Conservation (phyloP, 2,888 invertebrate genomes). For the Melolontha melolontha region DNA sequence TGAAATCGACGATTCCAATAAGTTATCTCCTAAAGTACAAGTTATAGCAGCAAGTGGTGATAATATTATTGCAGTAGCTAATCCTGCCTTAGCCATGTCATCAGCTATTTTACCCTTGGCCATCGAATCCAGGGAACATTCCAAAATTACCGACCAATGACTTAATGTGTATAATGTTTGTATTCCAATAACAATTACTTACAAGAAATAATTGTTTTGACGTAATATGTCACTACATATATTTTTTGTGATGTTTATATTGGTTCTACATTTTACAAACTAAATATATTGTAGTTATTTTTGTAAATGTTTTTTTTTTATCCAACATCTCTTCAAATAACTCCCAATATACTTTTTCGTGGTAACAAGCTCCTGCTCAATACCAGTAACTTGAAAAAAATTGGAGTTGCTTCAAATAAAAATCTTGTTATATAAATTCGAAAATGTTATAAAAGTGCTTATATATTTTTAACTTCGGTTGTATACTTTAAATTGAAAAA, state of each 20-base stretch:
- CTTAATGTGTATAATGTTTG: conserved; percentile 7
- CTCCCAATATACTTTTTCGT: no score
- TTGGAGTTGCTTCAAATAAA: no score
- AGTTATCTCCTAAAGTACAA: conserved; percentile 69
- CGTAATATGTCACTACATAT: background rate
- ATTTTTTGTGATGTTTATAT: conserved; percentile 27
- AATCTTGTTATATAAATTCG: no score
- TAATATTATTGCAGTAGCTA: conserved; percentile 90
- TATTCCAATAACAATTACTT: background rate
- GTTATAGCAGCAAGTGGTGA: conserved; percentile 87
- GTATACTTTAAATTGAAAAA: no score
- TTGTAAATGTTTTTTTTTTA: conserved; percentile 26
- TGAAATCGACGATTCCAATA: conserved; percentile 61
- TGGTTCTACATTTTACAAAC: conserved; percentile 44
- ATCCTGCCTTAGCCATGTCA: conserved; percentile 82
- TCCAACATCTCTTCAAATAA: no score
- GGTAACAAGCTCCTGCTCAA: no score
- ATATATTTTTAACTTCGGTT: no score
- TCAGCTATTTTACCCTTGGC: conserved; percentile 60
- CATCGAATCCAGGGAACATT: conserved; percentile 45
- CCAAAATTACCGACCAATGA: conserved; percentile 45
- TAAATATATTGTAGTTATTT: conserved; percentile 50
- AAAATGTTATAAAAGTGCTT: no score
- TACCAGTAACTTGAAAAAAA: no score
- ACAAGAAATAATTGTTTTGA: background rate